Base-by-base conservation (phyloP, 2,113 vertebrate species). In the Podilymbus podiceps region DNA sequence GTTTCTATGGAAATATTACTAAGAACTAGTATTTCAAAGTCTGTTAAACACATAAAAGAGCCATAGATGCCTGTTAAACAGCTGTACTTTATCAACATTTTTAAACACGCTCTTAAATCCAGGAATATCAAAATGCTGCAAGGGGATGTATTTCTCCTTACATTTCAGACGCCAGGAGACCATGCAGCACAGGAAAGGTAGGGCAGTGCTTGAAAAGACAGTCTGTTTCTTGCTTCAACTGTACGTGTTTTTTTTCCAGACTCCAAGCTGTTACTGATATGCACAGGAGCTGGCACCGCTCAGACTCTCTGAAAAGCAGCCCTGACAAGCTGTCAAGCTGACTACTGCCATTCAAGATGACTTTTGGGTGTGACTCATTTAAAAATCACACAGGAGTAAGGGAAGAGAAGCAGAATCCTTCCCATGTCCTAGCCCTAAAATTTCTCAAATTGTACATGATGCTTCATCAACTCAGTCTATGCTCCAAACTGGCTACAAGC, bases 281-380 rank as follows among this genome's bases (percentile, higher is more conserved):
- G 23, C 77, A 60, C 68, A 92, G 86, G 91, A 91, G 68, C 83
- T 94, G 68, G 89, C 73, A 74, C 47, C 86, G 59, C 83, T 91
- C 71, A 91, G 53, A 62, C 90, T 89, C 71, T 69, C 75, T 66
- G 40, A 85, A 88, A 90, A 85, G 59, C 82, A 80, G 75, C 67
- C 71, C 75, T 89, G 85, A 92, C 88, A 95, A 94, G 78, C 92
- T 88, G 92, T 88, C 77, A 93, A 53, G 71, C 44, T 73, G 75
- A 83, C 75, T 92, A 53, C 63, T 92, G 88, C 82, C 79, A 79
- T 77, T 93, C 85, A 86, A 69, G 46, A 88, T 69, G 67, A 33
- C 58, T 97, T 94, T 30, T 35, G 38, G 35, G 92, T 73, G 33
- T 3, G 71, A 88, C 42, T 80, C 40, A 68, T 85, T 89, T 8